phyloP scores from a whole-genome alignment of 2,888 invertebrate species.

The Glomeris marginata region DNA sequence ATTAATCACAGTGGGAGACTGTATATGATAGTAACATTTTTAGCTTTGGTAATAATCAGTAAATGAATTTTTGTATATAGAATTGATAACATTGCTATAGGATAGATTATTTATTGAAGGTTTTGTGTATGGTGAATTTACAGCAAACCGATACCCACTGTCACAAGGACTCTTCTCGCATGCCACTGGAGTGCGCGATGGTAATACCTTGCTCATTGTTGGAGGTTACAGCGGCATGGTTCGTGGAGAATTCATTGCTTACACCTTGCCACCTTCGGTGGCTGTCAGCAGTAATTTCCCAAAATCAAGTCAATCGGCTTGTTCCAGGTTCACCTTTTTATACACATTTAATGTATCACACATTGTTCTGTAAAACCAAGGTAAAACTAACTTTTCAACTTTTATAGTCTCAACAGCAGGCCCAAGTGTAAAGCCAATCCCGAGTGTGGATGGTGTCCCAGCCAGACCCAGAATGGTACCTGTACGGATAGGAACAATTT shows the following conservation, averaged over 20 bases:
- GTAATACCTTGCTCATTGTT: slow-evolving; percentile 65
- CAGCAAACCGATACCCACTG: slow-evolving; percentile 16
- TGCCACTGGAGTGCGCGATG: slow-evolving; percentile 61
- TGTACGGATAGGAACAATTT: slow-evolving; percentile 8
- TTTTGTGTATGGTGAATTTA: not conserved
- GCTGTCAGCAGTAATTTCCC: slow-evolving; percentile 28
- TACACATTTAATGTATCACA: not conserved
- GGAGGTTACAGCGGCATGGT: slow-evolving; percentile 91
- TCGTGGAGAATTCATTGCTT: slow-evolving; percentile 66
- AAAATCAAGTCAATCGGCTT: slow-evolving; percentile 10
- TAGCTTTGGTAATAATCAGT: no score
- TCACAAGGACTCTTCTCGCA: slow-evolving; percentile 76
- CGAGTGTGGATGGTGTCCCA: slow-evolving; percentile 85
- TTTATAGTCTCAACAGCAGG: slow-evolving; percentile 10
- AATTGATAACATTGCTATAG: no score
- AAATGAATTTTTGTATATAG: no score
- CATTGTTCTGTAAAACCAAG: not conserved
- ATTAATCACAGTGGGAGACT: no score
- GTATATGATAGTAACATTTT: no score
- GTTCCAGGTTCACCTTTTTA: slow-evolving; percentile 3
- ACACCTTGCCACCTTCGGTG: slow-evolving; percentile 68
- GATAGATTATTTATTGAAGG: no score
- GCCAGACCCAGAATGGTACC: slow-evolving; percentile 56
- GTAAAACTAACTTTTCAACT: not conserved
- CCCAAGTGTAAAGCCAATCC: slow-evolving; percentile 70